phyloP scores from a whole-genome alignment of 2,888 invertebrate species.

The Amorpha juglandis region DNA sequence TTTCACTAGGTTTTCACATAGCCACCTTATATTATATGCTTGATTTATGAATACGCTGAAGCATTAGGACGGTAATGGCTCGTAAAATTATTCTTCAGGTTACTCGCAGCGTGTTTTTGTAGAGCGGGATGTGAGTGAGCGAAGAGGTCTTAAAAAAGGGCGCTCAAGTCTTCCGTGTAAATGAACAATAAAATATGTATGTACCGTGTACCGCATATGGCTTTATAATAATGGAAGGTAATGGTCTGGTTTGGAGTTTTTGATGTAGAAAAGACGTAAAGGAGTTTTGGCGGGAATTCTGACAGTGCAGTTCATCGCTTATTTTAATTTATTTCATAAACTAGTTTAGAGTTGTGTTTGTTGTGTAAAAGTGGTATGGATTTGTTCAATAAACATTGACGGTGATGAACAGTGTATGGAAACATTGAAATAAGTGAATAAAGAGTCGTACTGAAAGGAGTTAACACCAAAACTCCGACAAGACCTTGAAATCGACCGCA shows the following conservation, averaged over 20 bases:
- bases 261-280: neutral
- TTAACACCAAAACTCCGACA: no score
- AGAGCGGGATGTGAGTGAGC: slow-evolving; percentile 33
- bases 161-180: slow-evolving; percentile 26
- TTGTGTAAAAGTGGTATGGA: no score
- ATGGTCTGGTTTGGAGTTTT: slow-evolving; percentile 3
- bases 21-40: slow-evolving; percentile 39
- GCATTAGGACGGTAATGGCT: slow-evolving; percentile 47
- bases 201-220: slow-evolving; percentile 22
- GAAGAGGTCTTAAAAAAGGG: slow-evolving; percentile 34
- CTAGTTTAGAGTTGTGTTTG: no score
- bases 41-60: slow-evolving; percentile 51
- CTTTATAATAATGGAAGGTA: slow-evolving; percentile 8
- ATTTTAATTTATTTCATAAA: no score
- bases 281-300: no score
- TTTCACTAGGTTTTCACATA: slow-evolving; percentile 33
- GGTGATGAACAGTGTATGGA: no score
- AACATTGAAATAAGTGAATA: no score
- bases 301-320: no score
- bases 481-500: no score
- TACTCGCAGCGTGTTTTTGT: slow-evolving; percentile 41
- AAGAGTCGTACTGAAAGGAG: no score
- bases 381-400: no score
- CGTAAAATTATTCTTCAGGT: slow-evolving; percentile 53
- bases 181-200: slow-evolving; percentile 33